Evolutionary conservation across 2,113 vertebrate genomes (phyloP).

Genomic region (Nycticorax nycticorax): DNA sequence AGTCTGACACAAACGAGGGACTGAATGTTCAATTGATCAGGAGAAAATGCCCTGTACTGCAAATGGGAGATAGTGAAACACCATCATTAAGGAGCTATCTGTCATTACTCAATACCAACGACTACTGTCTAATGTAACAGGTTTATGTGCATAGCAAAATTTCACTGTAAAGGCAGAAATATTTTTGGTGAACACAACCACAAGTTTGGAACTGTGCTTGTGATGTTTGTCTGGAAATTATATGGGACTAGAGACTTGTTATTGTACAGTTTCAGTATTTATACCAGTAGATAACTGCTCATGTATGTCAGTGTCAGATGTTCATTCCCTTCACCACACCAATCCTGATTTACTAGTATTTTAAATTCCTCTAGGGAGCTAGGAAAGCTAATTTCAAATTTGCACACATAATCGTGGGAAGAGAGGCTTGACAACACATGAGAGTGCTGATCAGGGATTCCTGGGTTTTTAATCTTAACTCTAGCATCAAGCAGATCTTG

Average conservation of each 20-base stretch:
- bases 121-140: not conserved
- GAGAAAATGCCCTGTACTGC: not conserved
- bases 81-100: not conserved
- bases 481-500: not conserved
- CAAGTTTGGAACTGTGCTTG: not conserved
- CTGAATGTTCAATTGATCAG: not conserved
- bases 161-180: not conserved
- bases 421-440: not conserved
- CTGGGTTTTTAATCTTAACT: not conserved
- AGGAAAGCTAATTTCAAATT: not conserved
- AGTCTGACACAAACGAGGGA: not conserved
- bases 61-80: not conserved
- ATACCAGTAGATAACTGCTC: not conserved
- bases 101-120: not conserved
- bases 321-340: not conserved
- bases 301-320: not conserved
- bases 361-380: not conserved
- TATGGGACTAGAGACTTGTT: not conserved
- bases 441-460: not conserved
- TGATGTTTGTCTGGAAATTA: not conserved
- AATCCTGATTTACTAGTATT: not conserved
- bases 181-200: not conserved
- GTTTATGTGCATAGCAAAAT: not conserved
- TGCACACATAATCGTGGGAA: not conserved
- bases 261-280: not conserved